Base-by-base conservation (phyloP, 2,888 invertebrate genomes). In the Reticulitermes lucifugus region DNA sequence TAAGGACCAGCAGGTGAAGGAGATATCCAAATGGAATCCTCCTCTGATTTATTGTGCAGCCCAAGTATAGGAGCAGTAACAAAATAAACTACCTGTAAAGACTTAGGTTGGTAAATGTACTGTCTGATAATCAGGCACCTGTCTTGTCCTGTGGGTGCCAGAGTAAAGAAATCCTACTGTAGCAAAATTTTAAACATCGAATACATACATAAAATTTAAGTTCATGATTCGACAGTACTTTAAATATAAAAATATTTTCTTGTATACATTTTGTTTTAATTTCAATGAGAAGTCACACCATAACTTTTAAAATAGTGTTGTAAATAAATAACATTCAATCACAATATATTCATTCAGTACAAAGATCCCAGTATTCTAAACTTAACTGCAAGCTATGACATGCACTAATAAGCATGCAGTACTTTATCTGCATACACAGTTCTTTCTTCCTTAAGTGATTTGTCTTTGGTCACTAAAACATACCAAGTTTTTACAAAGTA, bases 191-290 rank as follows among this genome's bases (percentile, higher is more conserved):
- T 60, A n/a, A 60, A 60, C 35, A 35, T 4, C 4, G 35, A 60
- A 60, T 21, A 2, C 6, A 60, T 60, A 21, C 60, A 7, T 60
- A 60, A 18, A 14, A 18, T 60, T 21, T 60, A 14, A 60, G n/a
- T 22, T 22, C 1, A 6, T 60, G 60, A 60, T 60, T n/a, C 18
- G 12, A 22, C 6, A 60, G 60, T 21, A 1, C 14, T 65, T 9
- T 25, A 65, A n/a, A 65, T 65, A 65, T 4, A 65, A 65, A 65
- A 65, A 65, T 65, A 65, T 65, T 65, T 65, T 25, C n/a, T 65
- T 65, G 25, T 65, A 6, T 65, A 65, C n/a, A 65, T 65, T n/a
- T 65, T 65, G 65, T n/a, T 65, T n/a, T 5, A 5, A 65, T 10
- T 25, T n/a, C 7, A 65, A 65, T 65, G 65, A 65, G 65, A 65